Evolutionary conservation across 2,888 invertebrate species (phyloP).

Genomic region (Tenthredo mesomela): DNA sequence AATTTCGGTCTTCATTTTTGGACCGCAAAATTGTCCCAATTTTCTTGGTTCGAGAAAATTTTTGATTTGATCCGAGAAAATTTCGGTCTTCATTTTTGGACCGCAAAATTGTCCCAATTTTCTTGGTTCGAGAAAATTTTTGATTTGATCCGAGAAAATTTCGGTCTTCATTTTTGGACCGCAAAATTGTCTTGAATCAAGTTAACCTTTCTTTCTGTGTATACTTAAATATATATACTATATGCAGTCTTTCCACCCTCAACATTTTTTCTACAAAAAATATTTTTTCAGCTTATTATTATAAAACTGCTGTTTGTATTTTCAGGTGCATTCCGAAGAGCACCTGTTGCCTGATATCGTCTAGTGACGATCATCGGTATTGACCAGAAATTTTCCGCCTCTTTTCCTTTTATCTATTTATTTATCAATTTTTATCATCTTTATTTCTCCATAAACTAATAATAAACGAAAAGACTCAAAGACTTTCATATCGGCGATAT

Average conservation of each 20-base stretch:
- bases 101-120: no score
- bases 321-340: conserved; percentile 32
- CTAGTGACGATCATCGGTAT: background rate
- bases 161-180: no score
- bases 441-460: background rate
- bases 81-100: no score
- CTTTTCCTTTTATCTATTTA: background rate
- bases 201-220: no score
- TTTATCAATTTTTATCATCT: background rate
- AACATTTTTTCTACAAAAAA: background rate
- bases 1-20: no score
- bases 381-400: background rate
- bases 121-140: no score
- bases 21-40: no score
- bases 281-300: background rate
- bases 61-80: no score
- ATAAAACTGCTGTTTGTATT: background rate
- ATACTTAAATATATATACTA: background rate
- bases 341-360: conserved; percentile 38
- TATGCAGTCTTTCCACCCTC: background rate
- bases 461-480: background rate
- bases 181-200: no score
- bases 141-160: no score
- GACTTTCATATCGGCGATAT: background rate
- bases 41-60: no score